Percentiles rank a stretch among this genome's conserved stretches.
Conservation (phyloP, 1,140 invertebrate species). For the Polypedilum pembai region DNA sequence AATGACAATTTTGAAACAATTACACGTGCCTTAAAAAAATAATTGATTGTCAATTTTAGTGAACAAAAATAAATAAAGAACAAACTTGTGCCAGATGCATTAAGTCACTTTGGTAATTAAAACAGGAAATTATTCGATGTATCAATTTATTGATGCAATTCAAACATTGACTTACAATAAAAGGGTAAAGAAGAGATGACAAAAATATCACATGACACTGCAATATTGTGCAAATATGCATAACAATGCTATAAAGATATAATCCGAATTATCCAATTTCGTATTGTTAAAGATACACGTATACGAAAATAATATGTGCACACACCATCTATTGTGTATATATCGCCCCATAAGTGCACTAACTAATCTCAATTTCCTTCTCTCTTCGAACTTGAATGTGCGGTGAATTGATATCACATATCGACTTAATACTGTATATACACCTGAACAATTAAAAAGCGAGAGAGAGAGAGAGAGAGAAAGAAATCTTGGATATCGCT, state of each 20-base stretch:
- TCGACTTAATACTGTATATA: not conserved
- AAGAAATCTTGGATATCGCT: not conserved
- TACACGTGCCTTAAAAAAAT: not conserved
- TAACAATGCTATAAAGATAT: conserved; percentile 13
- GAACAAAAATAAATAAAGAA: too few relatives aligned
- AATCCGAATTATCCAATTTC: conserved; percentile 18
- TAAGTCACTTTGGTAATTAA: not conserved
- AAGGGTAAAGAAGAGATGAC: not conserved
- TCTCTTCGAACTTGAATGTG: conserved; percentile 5
- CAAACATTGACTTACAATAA: not conserved
- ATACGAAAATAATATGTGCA: not conserved
- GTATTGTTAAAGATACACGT: not conserved
- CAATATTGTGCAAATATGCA: conserved; percentile 16
- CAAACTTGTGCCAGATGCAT: not conserved
- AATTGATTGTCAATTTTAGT: not conserved
- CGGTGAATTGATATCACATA: not conserved
- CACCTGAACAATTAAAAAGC: not conserved
- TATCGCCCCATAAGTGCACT: not conserved
- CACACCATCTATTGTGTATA: not conserved
- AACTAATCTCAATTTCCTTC: conserved; percentile 3
- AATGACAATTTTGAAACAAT: not conserved
- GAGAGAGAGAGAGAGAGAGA: not conserved
- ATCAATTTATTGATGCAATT: conserved; percentile 1
- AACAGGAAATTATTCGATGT: not conserved
- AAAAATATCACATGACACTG: not conserved